Evolutionary conservation across 2,113 vertebrate species (phyloP).

Genomic region (Anguilla rostrata): DNA sequence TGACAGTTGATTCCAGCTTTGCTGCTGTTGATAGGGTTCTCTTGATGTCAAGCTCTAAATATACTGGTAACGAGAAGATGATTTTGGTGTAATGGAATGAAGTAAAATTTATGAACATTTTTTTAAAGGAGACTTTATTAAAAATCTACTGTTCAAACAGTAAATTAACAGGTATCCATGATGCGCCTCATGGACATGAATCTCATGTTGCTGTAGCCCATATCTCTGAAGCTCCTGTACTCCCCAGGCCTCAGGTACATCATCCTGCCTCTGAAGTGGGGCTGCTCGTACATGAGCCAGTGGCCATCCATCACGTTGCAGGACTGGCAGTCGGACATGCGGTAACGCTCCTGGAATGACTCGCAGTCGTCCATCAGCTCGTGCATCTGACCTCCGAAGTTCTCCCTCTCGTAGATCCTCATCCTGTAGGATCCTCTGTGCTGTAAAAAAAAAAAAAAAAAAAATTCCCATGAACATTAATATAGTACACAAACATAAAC

Average conservation of each 20-base stretch:
- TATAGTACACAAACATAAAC: not conserved
- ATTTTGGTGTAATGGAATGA: not conserved
- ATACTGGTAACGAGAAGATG: not conserved
- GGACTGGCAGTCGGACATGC: conserved; percentile 41
- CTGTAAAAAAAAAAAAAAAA: conserved; percentile 13
- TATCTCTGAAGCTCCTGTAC: conserved; percentile 62
- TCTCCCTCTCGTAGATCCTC: conserved; percentile 72
- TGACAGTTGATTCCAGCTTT: no score
- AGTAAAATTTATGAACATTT: not conserved
- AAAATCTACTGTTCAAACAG: conserved; percentile 24
- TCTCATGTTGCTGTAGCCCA: conserved; percentile 38
- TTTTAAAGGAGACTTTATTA: conserved; percentile 32
- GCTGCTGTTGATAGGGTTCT: no score
- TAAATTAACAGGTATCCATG: conserved; percentile 33
- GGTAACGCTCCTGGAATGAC: conserved; percentile 30
- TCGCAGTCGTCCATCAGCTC: conserved; percentile 70
- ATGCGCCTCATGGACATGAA: conserved; percentile 58
- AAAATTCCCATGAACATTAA: not conserved
- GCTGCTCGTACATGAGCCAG: conserved; percentile 44
- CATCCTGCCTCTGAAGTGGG: conserved; percentile 36
- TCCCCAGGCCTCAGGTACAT: conserved; percentile 60
- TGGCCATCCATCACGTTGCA: conserved; percentile 50
- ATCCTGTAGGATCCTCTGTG: conserved; percentile 58
- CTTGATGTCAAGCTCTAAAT: not conserved
- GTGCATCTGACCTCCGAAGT: conserved; percentile 65